Conservation (phyloP, 1,140 invertebrate genomes). For the Alviniconcha marisindica region DNA sequence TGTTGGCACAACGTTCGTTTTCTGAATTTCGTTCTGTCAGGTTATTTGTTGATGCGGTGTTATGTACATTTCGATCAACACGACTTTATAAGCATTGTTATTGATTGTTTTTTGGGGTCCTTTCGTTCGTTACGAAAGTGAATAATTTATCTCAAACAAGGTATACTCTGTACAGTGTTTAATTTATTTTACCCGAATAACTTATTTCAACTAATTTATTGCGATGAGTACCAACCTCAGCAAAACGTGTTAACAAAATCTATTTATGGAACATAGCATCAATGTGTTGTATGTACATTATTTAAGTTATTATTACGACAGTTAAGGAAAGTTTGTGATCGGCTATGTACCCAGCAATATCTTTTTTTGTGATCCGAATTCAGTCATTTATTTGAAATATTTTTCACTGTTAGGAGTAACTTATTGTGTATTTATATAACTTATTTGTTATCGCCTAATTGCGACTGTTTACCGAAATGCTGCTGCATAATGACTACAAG, state of each 20-base stretch:
- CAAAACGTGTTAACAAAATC: background rate
- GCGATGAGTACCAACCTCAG: background rate
- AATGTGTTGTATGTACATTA: too few species aligned
- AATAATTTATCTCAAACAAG: too few species aligned
- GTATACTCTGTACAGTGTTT: constrained; percentile 1
- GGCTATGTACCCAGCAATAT: background rate
- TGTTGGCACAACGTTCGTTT: too few species aligned
- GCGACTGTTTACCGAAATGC: too few species aligned
- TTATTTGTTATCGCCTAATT: too few species aligned
- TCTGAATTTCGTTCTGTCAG: too few species aligned
- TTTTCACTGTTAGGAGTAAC: background rate
- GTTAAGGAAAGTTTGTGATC: background rate
- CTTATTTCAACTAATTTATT: constrained; percentile 12
- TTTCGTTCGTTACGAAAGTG: too few species aligned
- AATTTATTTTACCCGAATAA: background rate
- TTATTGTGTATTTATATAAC: background rate
- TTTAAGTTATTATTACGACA: background rate
- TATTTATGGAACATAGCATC: background rate
- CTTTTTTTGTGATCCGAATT: background rate
- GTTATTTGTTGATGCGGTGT: too few species aligned
- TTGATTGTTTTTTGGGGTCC: too few species aligned
- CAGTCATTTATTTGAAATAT: background rate
- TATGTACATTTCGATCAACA: too few species aligned
- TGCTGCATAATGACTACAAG: too few species aligned
- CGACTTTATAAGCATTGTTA: too few species aligned